phyloP scores from a whole-genome alignment of 2,113 vertebrate genomes.

The Elephas maximus region DNA sequence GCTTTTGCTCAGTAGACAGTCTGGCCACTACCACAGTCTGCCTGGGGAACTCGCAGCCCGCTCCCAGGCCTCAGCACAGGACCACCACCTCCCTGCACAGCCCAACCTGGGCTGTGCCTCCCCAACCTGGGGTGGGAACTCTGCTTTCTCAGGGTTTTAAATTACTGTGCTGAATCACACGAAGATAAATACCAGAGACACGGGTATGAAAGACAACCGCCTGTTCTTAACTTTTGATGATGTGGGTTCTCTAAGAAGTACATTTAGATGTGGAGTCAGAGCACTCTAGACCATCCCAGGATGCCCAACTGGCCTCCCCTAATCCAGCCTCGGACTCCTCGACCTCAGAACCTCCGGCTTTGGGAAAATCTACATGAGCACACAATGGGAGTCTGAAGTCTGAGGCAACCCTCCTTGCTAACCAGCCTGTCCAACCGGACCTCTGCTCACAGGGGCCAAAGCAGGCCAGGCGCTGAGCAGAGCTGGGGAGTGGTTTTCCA shows the following conservation, averaged over 20 bases:
- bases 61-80: neutral
- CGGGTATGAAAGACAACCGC: neutral
- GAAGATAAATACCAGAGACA: conserved; percentile 34
- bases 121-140: neutral
- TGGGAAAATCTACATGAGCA: neutral
- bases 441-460: neutral
- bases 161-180: neutral
- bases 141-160: neutral
- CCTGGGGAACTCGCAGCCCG: neutral
- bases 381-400: neutral
- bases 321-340: too few species aligned
- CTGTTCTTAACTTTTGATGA: neutral
- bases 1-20: neutral
- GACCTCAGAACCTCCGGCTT: neutral
- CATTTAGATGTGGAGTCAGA: neutral
- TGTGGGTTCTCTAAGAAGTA: neutral
- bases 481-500: neutral
- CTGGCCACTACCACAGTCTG: neutral
- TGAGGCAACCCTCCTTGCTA: neutral
- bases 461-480: neutral
- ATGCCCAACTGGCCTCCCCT: neutral
- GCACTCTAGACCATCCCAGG: neutral
- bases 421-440: neutral
- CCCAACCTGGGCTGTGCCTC: neutral
- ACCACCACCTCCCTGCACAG: rapidly evolving